phyloP scores from a whole-genome alignment of 2,797 vertebrate genomes.

The Yasuhikotakia modesta region DNA sequence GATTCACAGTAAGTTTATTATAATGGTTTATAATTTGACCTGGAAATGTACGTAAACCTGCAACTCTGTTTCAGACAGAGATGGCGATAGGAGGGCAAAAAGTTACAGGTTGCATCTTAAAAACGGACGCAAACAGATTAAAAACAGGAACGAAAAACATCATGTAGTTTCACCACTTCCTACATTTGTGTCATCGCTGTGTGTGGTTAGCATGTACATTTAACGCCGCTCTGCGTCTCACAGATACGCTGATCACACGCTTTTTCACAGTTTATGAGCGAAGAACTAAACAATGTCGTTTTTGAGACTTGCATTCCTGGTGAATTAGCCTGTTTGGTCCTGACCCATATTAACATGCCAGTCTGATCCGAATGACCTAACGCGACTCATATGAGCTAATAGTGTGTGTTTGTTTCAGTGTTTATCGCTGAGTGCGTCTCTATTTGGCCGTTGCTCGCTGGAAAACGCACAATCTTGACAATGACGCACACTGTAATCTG shows the following conservation, averaged over 20 bases:
- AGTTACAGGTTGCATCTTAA: too few relatives aligned
- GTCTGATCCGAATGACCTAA: slow-evolving; percentile 42
- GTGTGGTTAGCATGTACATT: neutral
- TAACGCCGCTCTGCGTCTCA: neutral
- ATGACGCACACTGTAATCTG: slow-evolving; percentile 46
- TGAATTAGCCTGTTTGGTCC: slow-evolving; percentile 31
- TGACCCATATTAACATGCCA: slow-evolving; percentile 47
- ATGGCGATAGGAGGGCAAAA: too few relatives aligned
- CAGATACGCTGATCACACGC: neutral
- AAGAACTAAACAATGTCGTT: slow-evolving; percentile 10
- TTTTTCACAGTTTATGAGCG: neutral
- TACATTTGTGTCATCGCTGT: slow-evolving; percentile 3
- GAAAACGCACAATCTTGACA: slow-evolving; percentile 14
- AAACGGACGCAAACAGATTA: slow-evolving; percentile 23
- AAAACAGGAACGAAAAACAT: slow-evolving; percentile 26
- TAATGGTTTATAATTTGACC: too few relatives aligned
- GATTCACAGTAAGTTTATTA: too few relatives aligned
- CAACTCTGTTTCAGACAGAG: too few relatives aligned
- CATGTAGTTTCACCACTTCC: slow-evolving; percentile 6
- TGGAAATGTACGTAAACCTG: too few relatives aligned
- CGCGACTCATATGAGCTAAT: slow-evolving; percentile 26
- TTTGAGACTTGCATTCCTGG: slow-evolving; percentile 16
- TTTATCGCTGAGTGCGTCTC: neutral
- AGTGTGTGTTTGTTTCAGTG: slow-evolving; percentile 23
- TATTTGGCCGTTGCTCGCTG: slow-evolving; percentile 14